phyloP scores from a whole-genome alignment of 2,797 vertebrate species.

The Heliangelus exortis region DNA sequence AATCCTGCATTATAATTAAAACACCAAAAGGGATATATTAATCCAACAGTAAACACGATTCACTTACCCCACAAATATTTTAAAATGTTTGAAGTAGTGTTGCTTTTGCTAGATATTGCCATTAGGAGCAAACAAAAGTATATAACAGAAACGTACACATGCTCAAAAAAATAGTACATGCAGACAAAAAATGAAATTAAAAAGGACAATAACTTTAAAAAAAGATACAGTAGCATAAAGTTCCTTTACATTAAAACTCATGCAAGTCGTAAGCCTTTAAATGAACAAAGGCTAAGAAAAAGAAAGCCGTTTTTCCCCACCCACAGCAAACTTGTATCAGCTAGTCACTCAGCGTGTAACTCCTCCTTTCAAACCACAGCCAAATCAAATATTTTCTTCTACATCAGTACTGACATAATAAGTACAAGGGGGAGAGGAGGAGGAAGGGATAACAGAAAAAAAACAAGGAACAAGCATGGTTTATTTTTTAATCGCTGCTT shows the following conservation, averaged over 20 bases:
- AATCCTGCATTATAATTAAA: neutral
- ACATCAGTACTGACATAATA: neutral
- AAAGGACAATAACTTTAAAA: neutral
- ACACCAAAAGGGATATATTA: neutral
- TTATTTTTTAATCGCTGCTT: rapidly evolving
- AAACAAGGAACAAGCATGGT: rapidly evolving
- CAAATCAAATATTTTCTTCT: neutral
- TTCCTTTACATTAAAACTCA: neutral
- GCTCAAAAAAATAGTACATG: slow-evolving; percentile 22
- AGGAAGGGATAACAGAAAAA: neutral
- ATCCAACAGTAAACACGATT: neutral
- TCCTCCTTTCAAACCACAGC: slow-evolving; percentile 42
- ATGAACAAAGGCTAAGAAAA: neutral
- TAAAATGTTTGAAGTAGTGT: neutral
- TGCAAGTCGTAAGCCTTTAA: neutral
- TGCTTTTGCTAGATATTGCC: neutral
- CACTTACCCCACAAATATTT: slow-evolving; percentile 56
- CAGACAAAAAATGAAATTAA: neutral
- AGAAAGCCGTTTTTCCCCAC: neutral
- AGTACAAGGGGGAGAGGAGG: neutral
- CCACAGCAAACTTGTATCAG: neutral
- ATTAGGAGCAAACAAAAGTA: neutral
- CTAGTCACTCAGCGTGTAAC: neutral
- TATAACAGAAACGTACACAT: neutral
- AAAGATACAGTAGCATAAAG: slow-evolving; percentile 12